Conservation (phyloP, 2,888 invertebrate species). For the Stramonita haemastoma region DNA sequence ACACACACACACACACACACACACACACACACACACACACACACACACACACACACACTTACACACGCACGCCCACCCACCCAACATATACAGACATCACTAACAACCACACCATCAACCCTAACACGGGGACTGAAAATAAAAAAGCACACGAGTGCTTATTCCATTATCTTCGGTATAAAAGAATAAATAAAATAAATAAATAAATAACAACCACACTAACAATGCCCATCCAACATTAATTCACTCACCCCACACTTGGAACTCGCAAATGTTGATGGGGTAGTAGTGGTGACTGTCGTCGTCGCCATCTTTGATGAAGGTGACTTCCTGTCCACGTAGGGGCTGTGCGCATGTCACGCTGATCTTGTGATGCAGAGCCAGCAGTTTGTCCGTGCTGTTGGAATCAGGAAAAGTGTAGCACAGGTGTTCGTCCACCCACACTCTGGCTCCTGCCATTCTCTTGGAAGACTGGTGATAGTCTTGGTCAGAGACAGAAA, state of each 20-base stretch:
- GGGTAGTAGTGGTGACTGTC: not conserved
- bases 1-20: too few species aligned
- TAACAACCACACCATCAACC: not conserved
- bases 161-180: too few species aligned
- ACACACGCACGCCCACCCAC: not conserved
- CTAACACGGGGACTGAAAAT: too few species aligned
- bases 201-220: not conserved
- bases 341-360: not conserved
- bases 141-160: too few species aligned
- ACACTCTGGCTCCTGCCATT: constrained; percentile 1
- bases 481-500: not conserved
- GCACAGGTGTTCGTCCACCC: constrained; percentile 11
- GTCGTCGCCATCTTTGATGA: constrained; percentile 8
- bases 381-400: not conserved
- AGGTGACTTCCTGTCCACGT: not conserved
- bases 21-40: not conserved
- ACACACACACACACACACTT: not conserved
- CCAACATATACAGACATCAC: too few species aligned
- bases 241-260: constrained; percentile 7
- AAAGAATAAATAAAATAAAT: too few species aligned
- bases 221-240: not conserved
- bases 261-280: constrained; percentile 21
- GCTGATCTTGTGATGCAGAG: not conserved
- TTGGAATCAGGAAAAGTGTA: constrained; percentile 18
- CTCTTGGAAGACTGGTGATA: not conserved